phyloP scores from a whole-genome alignment of 2,888 invertebrate genomes.

The Leistus spinibarbis region DNA sequence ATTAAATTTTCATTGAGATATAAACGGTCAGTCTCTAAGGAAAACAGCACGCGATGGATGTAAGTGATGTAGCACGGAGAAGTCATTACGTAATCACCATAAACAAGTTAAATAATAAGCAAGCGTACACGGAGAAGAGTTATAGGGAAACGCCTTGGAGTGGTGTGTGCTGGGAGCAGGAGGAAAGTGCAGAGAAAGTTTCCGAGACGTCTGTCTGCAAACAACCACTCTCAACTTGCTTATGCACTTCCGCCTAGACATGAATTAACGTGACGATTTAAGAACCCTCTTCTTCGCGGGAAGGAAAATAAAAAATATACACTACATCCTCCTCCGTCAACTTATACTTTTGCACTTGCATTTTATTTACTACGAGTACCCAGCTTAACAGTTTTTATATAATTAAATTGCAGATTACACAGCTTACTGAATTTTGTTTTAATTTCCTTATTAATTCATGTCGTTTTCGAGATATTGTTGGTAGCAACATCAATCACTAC shows the following conservation, averaged over 20 bases:
- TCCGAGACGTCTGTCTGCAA: not conserved
- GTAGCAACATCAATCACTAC: no score
- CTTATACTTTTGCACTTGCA: not conserved
- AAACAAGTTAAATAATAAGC: slow-evolving; percentile 1
- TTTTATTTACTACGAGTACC: not conserved
- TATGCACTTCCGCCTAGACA: not conserved
- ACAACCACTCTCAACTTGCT: not conserved
- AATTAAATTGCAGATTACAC: no score
- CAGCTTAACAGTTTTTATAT: no score
- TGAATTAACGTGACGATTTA: not conserved
- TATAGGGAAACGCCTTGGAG: not conserved
- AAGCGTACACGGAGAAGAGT: not conserved
- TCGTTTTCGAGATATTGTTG: no score
- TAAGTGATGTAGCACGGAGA: not conserved
- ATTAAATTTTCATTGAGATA: not conserved
- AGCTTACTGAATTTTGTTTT: no score
- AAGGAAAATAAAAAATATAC: not conserved
- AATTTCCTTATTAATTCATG: no score
- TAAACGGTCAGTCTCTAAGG: not conserved
- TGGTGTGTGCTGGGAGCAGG: not conserved
- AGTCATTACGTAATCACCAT: not conserved
- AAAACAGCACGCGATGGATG: not conserved
- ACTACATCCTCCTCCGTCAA: not conserved
- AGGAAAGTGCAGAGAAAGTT: not conserved
- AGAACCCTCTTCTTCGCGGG: not conserved